Evolutionary conservation across 2,797 vertebrate species (phyloP).

Genomic region (Anolis apletophallus): DNA sequence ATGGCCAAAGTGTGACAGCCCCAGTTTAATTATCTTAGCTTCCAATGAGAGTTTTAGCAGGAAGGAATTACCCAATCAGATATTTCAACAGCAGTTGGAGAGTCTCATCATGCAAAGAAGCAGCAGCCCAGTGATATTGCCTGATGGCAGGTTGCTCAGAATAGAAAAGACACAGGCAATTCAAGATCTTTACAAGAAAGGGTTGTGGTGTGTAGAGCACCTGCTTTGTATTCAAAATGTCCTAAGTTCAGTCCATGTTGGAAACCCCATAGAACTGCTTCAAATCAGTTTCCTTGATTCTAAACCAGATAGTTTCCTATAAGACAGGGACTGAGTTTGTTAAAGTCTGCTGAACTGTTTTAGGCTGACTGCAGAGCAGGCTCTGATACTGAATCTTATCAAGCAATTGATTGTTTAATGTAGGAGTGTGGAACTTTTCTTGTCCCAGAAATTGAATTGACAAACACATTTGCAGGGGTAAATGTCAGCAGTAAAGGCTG

Average conservation of each 20-base stretch:
- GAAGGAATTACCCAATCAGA: neutral
- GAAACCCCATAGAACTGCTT: neutral
- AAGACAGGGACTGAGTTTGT: neutral
- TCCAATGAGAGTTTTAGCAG: neutral
- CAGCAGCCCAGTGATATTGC: neutral
- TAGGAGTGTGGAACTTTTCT: too few relatives aligned
- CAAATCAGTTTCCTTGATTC: too few relatives aligned
- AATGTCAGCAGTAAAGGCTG: too few relatives aligned
- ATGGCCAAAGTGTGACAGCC: too few relatives aligned
- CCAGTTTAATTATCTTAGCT: too few relatives aligned
- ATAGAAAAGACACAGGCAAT: neutral
- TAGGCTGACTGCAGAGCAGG: neutral
- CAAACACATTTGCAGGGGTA: too few relatives aligned
- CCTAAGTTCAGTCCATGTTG: neutral
- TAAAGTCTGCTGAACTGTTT: constrained; percentile 1
- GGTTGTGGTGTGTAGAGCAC: too few relatives aligned
- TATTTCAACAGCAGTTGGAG: neutral
- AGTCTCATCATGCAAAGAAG: neutral
- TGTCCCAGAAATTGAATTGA: too few relatives aligned
- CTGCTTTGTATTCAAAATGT: neutral
- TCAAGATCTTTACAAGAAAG: neutral
- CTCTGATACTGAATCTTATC: neutral
- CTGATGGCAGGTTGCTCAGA: neutral
- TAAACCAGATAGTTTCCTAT: neutral
- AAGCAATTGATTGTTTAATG: neutral